phyloP scores from a whole-genome alignment of 2,113 vertebrate genomes.

The Gobiocypris rarus region DNA sequence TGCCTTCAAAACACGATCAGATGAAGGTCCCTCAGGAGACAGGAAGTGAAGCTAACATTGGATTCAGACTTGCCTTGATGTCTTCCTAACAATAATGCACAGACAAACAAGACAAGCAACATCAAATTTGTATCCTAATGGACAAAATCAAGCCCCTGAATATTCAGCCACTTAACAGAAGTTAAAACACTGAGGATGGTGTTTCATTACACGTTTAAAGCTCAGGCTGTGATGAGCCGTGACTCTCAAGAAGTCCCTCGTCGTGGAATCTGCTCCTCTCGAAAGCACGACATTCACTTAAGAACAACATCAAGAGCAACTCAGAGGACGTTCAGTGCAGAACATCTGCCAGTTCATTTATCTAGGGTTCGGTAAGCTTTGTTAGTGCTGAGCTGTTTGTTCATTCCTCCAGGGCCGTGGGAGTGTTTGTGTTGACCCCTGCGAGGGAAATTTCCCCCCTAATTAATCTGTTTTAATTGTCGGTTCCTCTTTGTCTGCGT shows the following conservation, averaged over 20 bases:
- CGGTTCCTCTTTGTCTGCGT: constrained; percentile 41
- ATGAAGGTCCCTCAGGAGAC: too few relatives aligned
- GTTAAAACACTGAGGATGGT: not conserved
- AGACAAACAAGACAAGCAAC: not conserved
- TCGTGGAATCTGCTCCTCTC: not conserved
- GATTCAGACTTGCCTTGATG: too few relatives aligned
- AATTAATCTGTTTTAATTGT: constrained; percentile 51
- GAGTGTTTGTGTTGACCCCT: constrained; percentile 40
- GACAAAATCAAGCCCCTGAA: not conserved
- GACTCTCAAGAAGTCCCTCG: constrained; percentile 14
- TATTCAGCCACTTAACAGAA: not conserved
- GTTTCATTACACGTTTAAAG: not conserved
- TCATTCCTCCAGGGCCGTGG: constrained; percentile 13
- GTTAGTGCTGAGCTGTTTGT: constrained; percentile 14
- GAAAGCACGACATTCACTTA: constrained; percentile 15
- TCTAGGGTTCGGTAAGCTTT: constrained; percentile 23
- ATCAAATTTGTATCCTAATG: not conserved
- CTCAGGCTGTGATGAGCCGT: not conserved
- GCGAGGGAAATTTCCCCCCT: constrained; percentile 31
- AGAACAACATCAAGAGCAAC: constrained; percentile 23
- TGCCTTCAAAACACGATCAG: too few relatives aligned
- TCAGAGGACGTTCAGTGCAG: constrained; percentile 5
- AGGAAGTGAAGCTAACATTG: too few relatives aligned
- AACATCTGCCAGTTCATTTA: constrained; percentile 41
- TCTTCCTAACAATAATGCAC: not conserved